These are phyloP conservation scores for Halocaridina rubra DNA, from an alignment of 2,888 invertebrate genomes.

Conservation along the genomic window DNA sequence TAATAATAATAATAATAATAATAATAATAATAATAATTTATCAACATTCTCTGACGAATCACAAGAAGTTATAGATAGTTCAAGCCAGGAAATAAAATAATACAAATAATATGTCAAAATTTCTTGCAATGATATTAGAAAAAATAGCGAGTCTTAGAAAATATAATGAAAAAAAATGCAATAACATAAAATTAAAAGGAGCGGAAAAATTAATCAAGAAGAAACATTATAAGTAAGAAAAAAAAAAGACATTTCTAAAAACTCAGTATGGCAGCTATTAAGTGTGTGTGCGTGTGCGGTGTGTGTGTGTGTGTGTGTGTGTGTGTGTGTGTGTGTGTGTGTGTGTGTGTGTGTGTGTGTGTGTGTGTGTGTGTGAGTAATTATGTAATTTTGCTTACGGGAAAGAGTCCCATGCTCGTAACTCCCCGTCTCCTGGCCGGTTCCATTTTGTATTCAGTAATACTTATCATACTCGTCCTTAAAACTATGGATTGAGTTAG, in stretches of 20 bases:
- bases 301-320: constrained; percentile 3
- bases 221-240: not conserved
- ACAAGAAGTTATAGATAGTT: no score
- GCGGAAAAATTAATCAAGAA: not conserved
- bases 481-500: no score
- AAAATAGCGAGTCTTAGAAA: not conserved
- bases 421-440: no score
- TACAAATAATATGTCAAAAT: not conserved
- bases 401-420: no score
- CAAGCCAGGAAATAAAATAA: no score
- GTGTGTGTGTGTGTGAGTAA: no score
- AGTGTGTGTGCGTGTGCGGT: not conserved
- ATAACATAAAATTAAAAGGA: no score
- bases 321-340: not conserved
- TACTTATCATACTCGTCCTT: no score
- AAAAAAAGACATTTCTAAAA: not conserved
- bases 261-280: no score
- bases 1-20: not conserved
- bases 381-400: no score
- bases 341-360: constrained; percentile 11
- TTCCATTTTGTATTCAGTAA: no score
- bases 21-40: not conserved
- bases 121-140: not conserved
- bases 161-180: not conserved
- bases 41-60: no score